Conservation (phyloP, 2,113 vertebrate genomes). For the Anarhynchus alexandrinus region DNA sequence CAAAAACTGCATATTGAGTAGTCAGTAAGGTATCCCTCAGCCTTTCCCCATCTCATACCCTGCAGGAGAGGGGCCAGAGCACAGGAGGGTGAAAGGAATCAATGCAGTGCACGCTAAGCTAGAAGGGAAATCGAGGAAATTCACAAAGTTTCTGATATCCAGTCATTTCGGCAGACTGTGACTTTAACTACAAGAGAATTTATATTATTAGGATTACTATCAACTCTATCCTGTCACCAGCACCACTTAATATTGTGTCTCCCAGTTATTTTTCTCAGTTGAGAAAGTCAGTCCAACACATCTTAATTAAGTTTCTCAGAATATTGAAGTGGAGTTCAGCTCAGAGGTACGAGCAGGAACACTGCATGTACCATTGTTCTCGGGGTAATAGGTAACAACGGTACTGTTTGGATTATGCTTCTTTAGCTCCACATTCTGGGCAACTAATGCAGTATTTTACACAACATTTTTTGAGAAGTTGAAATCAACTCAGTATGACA, state of each 20-base stretch:
- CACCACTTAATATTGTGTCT: not conserved
- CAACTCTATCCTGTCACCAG: not conserved
- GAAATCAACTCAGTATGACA: not conserved
- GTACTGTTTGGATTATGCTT: not conserved
- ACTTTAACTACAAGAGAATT: not conserved
- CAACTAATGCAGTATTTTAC: not conserved
- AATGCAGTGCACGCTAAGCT: not conserved
- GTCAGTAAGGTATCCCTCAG: not conserved
- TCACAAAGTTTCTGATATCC: not conserved
- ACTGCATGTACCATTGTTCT: not conserved
- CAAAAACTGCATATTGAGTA: not conserved
- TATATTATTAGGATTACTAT: not conserved
- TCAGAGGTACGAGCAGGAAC: not conserved
- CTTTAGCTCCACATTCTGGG: conserved; percentile 35
- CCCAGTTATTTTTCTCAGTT: not conserved
- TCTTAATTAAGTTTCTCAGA: not conserved
- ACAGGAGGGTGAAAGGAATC: not conserved
- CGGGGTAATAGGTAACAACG: fast-evolving
- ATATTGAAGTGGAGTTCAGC: not conserved
- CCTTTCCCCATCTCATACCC: no score
- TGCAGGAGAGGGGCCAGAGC: not conserved
- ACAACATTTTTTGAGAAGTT: not conserved
- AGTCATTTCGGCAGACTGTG: not conserved
- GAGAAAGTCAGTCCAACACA: not conserved
- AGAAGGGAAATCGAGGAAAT: not conserved